These are phyloP conservation scores for Oasisia sp. DNA, from an alignment of 2,888 invertebrate species.

Conservation along the genomic window DNA sequence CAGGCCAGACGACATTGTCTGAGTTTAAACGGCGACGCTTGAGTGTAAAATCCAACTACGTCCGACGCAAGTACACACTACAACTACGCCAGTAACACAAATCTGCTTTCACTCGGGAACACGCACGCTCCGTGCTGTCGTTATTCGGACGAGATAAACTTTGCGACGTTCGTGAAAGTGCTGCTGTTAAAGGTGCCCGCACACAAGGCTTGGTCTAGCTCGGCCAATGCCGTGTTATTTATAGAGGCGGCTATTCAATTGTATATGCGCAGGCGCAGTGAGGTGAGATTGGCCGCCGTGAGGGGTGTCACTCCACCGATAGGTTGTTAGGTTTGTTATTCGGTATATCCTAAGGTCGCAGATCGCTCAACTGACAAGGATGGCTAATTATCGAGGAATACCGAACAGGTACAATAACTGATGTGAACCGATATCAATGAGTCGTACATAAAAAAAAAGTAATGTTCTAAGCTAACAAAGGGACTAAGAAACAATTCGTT, in stretches of 20 bases:
- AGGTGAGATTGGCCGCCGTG: not conserved
- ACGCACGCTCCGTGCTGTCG: not conserved
- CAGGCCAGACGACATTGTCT: not conserved
- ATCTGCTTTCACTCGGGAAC: not conserved
- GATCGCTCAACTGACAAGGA: not conserved
- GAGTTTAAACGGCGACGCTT: not conserved
- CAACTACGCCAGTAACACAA: not conserved
- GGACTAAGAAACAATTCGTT: no score
- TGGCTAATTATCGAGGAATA: not conserved
- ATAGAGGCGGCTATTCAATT: not conserved
- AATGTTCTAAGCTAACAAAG: no score
- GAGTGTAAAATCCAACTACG: not conserved
- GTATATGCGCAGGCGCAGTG: not conserved
- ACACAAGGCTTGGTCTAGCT: not conserved
- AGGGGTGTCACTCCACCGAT: not conserved
- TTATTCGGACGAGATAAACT: not conserved
- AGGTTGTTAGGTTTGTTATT: not conserved
- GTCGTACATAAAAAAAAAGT: no score
- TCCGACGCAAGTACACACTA: not conserved
- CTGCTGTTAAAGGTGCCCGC: not conserved
- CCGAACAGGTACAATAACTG: not conserved
- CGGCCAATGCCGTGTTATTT: not conserved
- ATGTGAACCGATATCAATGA: no score
- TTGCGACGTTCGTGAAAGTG: not conserved
- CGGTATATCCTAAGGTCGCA: not conserved